phyloP scores from a whole-genome alignment of 2,113 vertebrate genomes.

The Lagenorhynchus albirostris region DNA sequence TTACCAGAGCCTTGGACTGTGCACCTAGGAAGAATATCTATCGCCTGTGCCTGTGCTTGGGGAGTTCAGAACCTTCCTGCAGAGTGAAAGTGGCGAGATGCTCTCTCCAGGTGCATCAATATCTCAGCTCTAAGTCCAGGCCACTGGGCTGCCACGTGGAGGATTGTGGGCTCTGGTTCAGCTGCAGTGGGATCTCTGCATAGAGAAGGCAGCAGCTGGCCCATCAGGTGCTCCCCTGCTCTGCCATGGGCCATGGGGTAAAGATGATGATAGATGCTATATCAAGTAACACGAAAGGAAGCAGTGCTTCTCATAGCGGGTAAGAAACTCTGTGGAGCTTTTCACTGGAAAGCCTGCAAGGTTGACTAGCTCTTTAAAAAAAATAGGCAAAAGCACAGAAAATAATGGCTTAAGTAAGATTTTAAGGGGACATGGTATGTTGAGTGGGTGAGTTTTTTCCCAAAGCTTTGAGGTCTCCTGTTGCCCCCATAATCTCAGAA shows the following conservation, averaged over 20 bases:
- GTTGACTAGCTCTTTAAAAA: neutral
- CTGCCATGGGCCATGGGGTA: too few relatives aligned
- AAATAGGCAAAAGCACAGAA: neutral
- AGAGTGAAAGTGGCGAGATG: fast-evolving
- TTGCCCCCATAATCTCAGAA: neutral
- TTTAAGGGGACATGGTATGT: too few relatives aligned
- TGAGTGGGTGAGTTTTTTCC: neutral
- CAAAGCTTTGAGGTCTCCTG: neutral
- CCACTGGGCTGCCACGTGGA: neutral
- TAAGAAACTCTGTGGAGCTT: neutral
- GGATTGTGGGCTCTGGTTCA: neutral
- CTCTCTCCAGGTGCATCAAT: neutral
- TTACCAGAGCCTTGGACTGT: neutral
- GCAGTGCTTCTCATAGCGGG: fast-evolving
- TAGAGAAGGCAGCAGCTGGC: neutral
- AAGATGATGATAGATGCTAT: neutral
- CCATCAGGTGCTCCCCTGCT: neutral
- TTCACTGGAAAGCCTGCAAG: neutral
- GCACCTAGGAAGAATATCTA: neutral
- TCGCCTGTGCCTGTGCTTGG: neutral
- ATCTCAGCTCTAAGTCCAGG: neutral
- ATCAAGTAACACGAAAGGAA: neutral
- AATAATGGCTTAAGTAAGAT: neutral
- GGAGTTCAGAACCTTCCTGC: neutral
- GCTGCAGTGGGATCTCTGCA: neutral